These are phyloP conservation scores for Parnassius smintheus DNA, from an alignment of 2,888 invertebrate genomes.

Conservation along the genomic window DNA sequence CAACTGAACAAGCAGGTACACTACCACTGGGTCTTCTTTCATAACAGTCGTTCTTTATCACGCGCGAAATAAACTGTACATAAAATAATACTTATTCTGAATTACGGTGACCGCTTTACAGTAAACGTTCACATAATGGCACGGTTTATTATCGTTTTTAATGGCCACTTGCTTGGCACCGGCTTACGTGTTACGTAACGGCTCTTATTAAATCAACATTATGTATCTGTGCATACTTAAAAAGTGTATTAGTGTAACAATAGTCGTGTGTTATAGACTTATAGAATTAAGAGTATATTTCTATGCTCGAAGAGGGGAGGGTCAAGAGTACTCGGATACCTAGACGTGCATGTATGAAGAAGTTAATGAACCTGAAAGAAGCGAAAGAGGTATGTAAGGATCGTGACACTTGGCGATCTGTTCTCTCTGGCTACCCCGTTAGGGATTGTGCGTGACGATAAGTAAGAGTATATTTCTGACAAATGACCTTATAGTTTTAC, in stretches of 20 bases:
- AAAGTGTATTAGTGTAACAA: slow-evolving; percentile 24
- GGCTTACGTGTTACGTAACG: slow-evolving; percentile 14
- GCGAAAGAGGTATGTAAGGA: too few relatives aligned
- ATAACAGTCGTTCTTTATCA: not conserved
- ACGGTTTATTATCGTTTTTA: slow-evolving; percentile 18
- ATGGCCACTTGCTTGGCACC: slow-evolving; percentile 6
- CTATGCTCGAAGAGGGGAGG: too few relatives aligned
- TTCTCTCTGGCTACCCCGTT: too few relatives aligned
- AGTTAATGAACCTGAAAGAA: too few relatives aligned
- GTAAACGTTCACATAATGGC: slow-evolving; percentile 13
- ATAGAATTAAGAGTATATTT: not conserved
- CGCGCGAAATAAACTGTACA: not conserved
- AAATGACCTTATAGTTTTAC: too few relatives aligned
- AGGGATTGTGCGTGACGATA: too few relatives aligned
- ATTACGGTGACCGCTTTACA: not conserved
- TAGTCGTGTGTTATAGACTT: not conserved
- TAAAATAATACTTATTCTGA: not conserved
- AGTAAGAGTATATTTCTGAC: not conserved
- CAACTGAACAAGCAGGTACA: too few relatives aligned
- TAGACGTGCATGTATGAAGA: too few relatives aligned
- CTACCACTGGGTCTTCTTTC: too few relatives aligned
- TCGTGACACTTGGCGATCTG: too few relatives aligned
- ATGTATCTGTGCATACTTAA: slow-evolving; percentile 21
- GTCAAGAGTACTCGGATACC: too few relatives aligned
- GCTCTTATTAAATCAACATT: slow-evolving; percentile 13